Percentiles rank a stretch among this genome's conserved stretches.
phyloP scores from a whole-genome alignment of 2,888 invertebrate species.

The Dynastes hyllus region DNA sequence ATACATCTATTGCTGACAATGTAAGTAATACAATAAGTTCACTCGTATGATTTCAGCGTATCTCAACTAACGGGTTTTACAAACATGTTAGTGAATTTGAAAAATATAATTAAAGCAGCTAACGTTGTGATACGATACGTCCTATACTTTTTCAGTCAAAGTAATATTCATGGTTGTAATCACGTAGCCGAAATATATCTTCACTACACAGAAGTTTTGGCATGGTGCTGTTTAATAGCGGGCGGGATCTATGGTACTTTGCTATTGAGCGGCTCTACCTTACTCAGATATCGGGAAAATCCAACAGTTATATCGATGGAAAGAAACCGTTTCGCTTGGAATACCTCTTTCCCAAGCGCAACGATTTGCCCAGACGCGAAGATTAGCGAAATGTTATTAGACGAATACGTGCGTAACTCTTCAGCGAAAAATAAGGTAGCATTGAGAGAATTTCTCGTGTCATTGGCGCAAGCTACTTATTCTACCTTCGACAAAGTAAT shows the following conservation, averaged over 20 bases:
- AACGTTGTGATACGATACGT: constrained; percentile 19
- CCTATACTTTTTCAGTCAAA: constrained; percentile 61
- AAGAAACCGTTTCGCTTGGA: constrained; percentile 82
- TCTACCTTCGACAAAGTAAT: constrained; percentile 76
- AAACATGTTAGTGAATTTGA: background rate
- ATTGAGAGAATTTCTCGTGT: constrained; percentile 74
- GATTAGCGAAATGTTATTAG: constrained; percentile 74
- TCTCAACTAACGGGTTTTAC: too few relatives aligned
- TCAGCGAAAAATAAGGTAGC: constrained; percentile 71
- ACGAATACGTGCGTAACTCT: constrained; percentile 67
- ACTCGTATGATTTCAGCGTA: too few relatives aligned
- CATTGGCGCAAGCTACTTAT: constrained; percentile 76
- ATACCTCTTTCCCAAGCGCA: constrained; percentile 81
- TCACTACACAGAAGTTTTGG: constrained; percentile 62
- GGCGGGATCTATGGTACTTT: constrained; percentile 63
- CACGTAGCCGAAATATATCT: constrained; percentile 62
- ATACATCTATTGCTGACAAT: too few relatives aligned
- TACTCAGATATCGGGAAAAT: constrained; percentile 80
- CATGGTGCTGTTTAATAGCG: constrained; percentile 64
- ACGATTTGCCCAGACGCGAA: constrained; percentile 79
- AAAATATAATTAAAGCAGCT: background rate
- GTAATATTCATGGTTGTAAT: constrained; percentile 65
- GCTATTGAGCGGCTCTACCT: constrained; percentile 74
- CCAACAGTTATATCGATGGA: constrained; percentile 85
- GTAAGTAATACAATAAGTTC: too few relatives aligned